These are phyloP conservation scores for Heliconius melpomene DNA, from an alignment of 1,140 invertebrate species.

Conservation along the genomic window DNA sequence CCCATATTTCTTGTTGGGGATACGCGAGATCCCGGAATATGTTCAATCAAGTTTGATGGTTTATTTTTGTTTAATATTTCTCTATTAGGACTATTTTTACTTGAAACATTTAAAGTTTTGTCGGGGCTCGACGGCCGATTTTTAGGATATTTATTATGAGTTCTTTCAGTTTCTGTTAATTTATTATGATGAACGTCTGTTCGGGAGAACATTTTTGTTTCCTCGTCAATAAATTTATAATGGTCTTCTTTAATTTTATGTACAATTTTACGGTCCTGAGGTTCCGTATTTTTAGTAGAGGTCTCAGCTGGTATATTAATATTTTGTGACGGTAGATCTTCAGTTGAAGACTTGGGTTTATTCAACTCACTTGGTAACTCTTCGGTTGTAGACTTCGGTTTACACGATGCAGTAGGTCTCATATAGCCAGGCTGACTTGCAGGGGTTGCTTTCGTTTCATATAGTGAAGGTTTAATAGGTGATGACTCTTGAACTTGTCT, in stretches of 20 bases:
- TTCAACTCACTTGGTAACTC: constrained; percentile 23
- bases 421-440: constrained; percentile 56
- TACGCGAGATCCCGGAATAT: not conserved
- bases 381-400: constrained; percentile 39
- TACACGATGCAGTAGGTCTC: constrained; percentile 53
- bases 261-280: constrained; percentile 39
- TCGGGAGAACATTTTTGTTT: constrained; percentile 63
- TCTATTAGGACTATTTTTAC: constrained; percentile 16
- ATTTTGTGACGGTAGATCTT: not conserved
- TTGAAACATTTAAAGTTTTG: constrained; percentile 37
- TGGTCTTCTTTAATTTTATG: constrained; percentile 55
- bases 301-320: not conserved
- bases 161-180: constrained; percentile 4
- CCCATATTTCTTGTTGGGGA: constrained; percentile 27
- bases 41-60: not conserved
- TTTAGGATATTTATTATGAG: constrained; percentile 12
- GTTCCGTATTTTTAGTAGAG: constrained; percentile 17
- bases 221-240: constrained; percentile 67
- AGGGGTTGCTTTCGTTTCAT: constrained; percentile 17
- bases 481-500: constrained; percentile 17
- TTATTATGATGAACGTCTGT: constrained; percentile 33
- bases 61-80: not conserved
- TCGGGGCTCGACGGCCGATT: constrained; percentile 33
- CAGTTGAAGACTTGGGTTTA: constrained; percentile 40
- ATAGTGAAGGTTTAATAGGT: constrained; percentile 19